A percentile compares a stretch with the other conserved stretches of the same genome.
These are phyloP conservation scores for Synergus gifuensis DNA, from an alignment of 2,888 invertebrate genomes.

Conservation along the genomic window DNA sequence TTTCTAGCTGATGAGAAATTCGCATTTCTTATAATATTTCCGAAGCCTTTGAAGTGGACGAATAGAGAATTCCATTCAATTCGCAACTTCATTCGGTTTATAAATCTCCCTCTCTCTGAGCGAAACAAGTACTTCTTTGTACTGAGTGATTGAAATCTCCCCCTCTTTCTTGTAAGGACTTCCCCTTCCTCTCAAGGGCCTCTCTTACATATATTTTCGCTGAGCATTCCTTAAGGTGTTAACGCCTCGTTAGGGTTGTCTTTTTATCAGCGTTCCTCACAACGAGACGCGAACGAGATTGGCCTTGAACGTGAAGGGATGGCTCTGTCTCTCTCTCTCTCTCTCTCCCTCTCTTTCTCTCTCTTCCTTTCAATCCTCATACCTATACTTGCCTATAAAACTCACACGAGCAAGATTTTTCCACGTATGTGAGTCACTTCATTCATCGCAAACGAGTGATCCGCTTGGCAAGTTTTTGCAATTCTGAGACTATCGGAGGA, in stretches of 20 bases:
- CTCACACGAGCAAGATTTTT: slow-evolving; percentile 37
- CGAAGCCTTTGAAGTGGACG: neutral
- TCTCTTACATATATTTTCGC: slow-evolving; percentile 49
- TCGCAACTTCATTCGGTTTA: slow-evolving; percentile 21
- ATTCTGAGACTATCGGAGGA: slow-evolving; percentile 52
- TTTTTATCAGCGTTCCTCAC: slow-evolving; percentile 60
- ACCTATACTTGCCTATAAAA: slow-evolving; percentile 44
- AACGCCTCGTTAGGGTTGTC: slow-evolving; percentile 61
- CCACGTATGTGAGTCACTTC: slow-evolving; percentile 51
- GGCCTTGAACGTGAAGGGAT: slow-evolving; percentile 57
- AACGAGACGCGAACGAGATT: slow-evolving; percentile 59
- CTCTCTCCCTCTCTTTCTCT: slow-evolving; percentile 35
- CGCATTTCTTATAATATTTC: neutral
- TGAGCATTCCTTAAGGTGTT: slow-evolving; percentile 59
- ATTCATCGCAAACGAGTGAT: slow-evolving; percentile 61
- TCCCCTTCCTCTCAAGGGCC: neutral
- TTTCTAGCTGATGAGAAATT: no score
- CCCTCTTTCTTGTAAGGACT: neutral
- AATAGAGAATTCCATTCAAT: slow-evolving; percentile 33
- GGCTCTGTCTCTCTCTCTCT: slow-evolving; percentile 46
- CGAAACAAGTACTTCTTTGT: slow-evolving; percentile 39
- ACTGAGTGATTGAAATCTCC: slow-evolving; percentile 29
- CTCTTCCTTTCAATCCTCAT: slow-evolving; percentile 36
- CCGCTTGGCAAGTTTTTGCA: slow-evolving; percentile 57
- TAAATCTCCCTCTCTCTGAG: slow-evolving; percentile 1